Evolutionary conservation across 2,888 invertebrate species (phyloP).

Genomic region (Cristatella mucedo): DNA sequence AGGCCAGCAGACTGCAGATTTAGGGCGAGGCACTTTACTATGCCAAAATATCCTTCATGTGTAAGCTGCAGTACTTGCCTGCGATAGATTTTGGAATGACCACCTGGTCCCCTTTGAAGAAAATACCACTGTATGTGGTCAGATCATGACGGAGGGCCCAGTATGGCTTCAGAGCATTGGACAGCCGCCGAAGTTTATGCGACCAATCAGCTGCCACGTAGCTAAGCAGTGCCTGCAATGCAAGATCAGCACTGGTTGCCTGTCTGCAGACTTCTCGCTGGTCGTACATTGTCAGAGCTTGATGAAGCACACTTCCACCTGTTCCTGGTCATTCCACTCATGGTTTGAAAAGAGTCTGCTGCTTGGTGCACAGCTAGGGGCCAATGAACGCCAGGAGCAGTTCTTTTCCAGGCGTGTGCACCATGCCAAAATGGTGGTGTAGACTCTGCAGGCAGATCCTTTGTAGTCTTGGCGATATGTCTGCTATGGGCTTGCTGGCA

Average conservation of each 20-base stretch:
- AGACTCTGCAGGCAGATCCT: slow-evolving; percentile 12
- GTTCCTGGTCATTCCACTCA: background rate
- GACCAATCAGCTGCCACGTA: slow-evolving; percentile 12
- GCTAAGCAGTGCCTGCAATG: slow-evolving; percentile 2
- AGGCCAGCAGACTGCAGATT: too few species aligned
- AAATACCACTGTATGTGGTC: slow-evolving; percentile 12
- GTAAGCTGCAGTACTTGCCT: background rate
- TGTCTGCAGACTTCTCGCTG: slow-evolving; percentile 8
- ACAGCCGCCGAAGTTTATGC: background rate
- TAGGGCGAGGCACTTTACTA: slow-evolving; percentile 10
- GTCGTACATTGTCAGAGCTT: too few species aligned
- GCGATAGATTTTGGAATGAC: slow-evolving; percentile 2
- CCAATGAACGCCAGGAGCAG: slow-evolving; percentile 15
- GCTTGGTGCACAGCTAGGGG: slow-evolving; percentile 14
- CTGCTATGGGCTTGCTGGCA: slow-evolving; percentile 5
- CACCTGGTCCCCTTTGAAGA: slow-evolving; percentile 11
- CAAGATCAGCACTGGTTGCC: too few species aligned
- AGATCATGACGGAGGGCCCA: slow-evolving; percentile 11
- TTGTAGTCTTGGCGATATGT: slow-evolving; percentile 12
- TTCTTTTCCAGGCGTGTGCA: slow-evolving; percentile 13
- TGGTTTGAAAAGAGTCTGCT: background rate
- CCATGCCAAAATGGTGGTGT: slow-evolving; percentile 10
- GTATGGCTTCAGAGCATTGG: slow-evolving; percentile 8
- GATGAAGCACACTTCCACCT: background rate
- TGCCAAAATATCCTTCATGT: slow-evolving; percentile 11